Evolutionary conservation across 2,797 vertebrate genomes (phyloP).

Genomic region (Trematomus bernacchii): DNA sequence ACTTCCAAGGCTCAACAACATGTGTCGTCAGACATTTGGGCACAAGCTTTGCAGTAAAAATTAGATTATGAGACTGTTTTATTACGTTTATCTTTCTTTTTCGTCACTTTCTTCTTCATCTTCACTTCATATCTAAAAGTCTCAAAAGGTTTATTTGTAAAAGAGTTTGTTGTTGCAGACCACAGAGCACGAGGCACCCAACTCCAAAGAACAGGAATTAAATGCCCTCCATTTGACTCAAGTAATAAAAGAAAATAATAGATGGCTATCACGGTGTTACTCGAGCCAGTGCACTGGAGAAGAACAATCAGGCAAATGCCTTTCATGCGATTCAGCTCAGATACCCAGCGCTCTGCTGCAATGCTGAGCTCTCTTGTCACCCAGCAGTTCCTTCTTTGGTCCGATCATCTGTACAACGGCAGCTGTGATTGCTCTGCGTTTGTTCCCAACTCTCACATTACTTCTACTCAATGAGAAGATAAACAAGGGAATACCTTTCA

Average conservation of each 20-base stretch:
- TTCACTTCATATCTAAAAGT: not conserved
- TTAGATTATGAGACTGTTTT: not conserved
- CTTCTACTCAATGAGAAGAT: not conserved
- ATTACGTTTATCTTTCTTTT: not conserved
- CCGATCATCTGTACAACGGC: slow-evolving; percentile 32
- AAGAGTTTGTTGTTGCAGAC: slow-evolving; percentile 58
- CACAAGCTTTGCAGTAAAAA: not conserved
- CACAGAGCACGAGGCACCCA: slow-evolving; percentile 54
- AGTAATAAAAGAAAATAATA: slow-evolving; percentile 78
- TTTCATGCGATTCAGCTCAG: slow-evolving; percentile 74
- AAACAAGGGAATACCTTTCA: not conserved
- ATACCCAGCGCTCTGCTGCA: slow-evolving; percentile 46
- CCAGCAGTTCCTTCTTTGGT: slow-evolving; percentile 73
- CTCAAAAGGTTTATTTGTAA: slow-evolving; percentile 39
- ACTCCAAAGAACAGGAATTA: slow-evolving; percentile 66
- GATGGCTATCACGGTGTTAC: slow-evolving; percentile 79
- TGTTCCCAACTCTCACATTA: slow-evolving; percentile 22
- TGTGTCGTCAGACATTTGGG: slow-evolving; percentile 1
- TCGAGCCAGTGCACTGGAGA: slow-evolving; percentile 77
- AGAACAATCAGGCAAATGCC: slow-evolving; percentile 84
- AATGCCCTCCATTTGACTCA: slow-evolving; percentile 67
- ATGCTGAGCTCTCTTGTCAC: slow-evolving; percentile 55
- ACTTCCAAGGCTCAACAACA: not conserved
- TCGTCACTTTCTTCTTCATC: slow-evolving; percentile 18
- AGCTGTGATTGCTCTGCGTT: slow-evolving; percentile 38